Base-by-base conservation (phyloP, 2,797 vertebrate genomes). In the Hyperoplus lanceolatus region DNA sequence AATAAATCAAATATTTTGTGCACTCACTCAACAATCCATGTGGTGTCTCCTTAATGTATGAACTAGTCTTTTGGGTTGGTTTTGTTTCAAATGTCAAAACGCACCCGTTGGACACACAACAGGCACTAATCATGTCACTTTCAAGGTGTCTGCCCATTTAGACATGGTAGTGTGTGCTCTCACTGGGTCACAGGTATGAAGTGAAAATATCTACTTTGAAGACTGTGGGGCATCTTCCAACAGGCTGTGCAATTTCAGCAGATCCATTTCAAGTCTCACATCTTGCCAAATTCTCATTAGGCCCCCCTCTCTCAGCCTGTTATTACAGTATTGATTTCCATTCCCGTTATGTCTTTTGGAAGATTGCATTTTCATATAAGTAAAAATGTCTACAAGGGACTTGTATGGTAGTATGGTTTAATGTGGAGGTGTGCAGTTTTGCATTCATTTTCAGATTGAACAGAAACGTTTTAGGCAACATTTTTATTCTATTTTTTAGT, bases 321-420 rank as follows among this genome's bases (percentile, higher is more conserved):
- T 92, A 90, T 89, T 93, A 81, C 83, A 63, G 57, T 92, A 93
- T 93, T 89, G 88, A 93, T 94, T 92, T 92, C 85, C 88, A 88
- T 88, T 83, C 51, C 78, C 0, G 38, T 85, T 86, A 87, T 84
- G 70, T 89, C 83, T 90, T 90, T 87, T 84, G 85, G 81, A 91
- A 86, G 82, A 91, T 92, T 92, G 89, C 86, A 92, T 93, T 90
- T 90, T 94, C 89, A 90, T 92, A 90, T 90, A 90, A 90, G 89
- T 90, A 93, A 89, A 29, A 86, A 89, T 88, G 81, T 80, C 85
- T 81, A 16, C 29, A n/a, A 69, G 48, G 13, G 43, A 50, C 15
- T 29, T 39, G 50, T 6, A 38, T 39, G 21, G 29, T 29, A 57
- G 53, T 45, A 13, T 13, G n/a, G 10, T 51, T 60, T 45, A 59